Evolutionary conservation across 2,797 vertebrate genomes (phyloP).

Genomic region (Halcyon chelicuti): DNA sequence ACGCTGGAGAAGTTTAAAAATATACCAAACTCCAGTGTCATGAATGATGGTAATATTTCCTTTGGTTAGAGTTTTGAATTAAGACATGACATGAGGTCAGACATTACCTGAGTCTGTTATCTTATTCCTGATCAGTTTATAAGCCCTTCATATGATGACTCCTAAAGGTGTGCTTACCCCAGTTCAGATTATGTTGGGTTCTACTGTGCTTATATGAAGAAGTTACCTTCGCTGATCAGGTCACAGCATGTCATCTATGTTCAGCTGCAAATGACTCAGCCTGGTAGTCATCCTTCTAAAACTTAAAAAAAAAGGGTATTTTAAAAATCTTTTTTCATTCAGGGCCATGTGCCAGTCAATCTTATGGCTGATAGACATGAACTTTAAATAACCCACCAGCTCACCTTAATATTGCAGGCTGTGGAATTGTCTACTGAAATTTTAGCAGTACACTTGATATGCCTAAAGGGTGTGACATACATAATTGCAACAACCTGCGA

Average conservation of each 20-base stretch:
- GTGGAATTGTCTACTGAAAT: not conserved
- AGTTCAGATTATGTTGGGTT: not conserved
- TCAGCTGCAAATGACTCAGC: not conserved
- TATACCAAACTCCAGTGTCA: not conserved
- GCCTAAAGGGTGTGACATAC: not conserved
- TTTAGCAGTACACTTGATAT: constrained; percentile 4
- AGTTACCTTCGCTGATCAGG: not conserved
- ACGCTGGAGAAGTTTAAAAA: not conserved
- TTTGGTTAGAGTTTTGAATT: not conserved
- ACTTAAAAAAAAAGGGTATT: not conserved
- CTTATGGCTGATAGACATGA: not conserved
- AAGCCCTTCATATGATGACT: not conserved
- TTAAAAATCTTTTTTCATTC: not conserved
- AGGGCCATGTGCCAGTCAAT: not conserved
- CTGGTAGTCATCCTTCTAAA: not conserved
- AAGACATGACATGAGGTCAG: not conserved
- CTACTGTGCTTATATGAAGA: accelerated
- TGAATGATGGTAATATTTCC: not conserved
- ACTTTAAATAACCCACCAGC: constrained; percentile 2
- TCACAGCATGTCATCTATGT: not conserved
- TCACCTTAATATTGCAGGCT: not conserved
- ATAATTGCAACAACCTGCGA: not conserved
- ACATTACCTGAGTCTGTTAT: not conserved
- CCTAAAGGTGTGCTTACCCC: not conserved
- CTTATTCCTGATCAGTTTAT: not conserved